A percentile compares a stretch with the other conserved stretches of the same genome.
Conservation (phyloP, 2,113 vertebrate species). For the Piliocolobus tephrosceles region DNA sequence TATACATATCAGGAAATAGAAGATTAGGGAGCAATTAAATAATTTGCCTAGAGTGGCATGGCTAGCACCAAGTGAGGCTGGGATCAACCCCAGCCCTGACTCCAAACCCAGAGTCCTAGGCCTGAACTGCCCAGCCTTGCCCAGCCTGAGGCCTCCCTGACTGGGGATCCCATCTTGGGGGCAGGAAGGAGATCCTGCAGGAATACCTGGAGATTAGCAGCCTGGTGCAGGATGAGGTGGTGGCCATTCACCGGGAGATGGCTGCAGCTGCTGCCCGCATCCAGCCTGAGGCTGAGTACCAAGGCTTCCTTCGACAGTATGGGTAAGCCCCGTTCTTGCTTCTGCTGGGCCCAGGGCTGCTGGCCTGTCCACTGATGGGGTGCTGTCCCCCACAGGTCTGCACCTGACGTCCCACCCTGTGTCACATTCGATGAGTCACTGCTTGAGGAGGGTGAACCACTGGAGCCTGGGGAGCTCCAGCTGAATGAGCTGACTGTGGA, state of each 20-base stretch:
- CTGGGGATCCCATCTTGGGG: not conserved
- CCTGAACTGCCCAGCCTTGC: not conserved
- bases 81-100: not conserved
- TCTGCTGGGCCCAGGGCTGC: fast-evolving
- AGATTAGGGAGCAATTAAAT: not conserved
- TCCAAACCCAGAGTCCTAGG: too few relatives aligned
- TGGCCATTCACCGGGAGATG: slow-evolving; percentile 90
- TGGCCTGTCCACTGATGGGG: not conserved
- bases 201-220: slow-evolving; percentile 94
- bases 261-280: slow-evolving; percentile 86
- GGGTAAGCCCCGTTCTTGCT: slow-evolving; percentile 81
- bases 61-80: too few relatives aligned
- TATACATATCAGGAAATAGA: not conserved
- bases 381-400: slow-evolving; percentile 82
- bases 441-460: slow-evolving; percentile 89
- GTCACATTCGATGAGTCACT: slow-evolving; percentile 91
- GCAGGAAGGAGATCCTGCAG: slow-evolving; percentile 93
- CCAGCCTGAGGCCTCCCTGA: not conserved
- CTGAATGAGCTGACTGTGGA: slow-evolving; percentile 95
- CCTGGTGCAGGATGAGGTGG: slow-evolving; percentile 91
- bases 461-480: slow-evolving; percentile 88
- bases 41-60: not conserved
- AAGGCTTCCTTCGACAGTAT: slow-evolving; percentile 90
- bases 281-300: slow-evolving; percentile 89
- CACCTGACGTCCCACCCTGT: slow-evolving; percentile 82